Evolutionary conservation across 1,140 invertebrate genomes (phyloP), one percentile per base, ranked within the genome.

Genomic region (Sitobion miscanthi): DNA sequence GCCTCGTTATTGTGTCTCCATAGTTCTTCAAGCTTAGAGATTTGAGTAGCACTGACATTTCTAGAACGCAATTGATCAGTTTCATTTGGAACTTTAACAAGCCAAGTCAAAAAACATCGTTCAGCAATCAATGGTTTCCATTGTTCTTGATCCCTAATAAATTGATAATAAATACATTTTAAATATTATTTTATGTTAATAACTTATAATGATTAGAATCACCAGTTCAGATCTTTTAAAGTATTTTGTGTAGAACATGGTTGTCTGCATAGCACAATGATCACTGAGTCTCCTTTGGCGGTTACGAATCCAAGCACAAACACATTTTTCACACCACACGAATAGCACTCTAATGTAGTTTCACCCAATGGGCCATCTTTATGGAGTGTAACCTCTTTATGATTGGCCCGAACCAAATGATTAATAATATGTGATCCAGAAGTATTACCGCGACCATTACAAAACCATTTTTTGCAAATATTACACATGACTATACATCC

Each of bases 1-100:
- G 99, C 99, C 94, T 99, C 98, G 6, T 98, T 98, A 95, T 99
- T 99, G 90, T 99, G 98, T 94, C 99, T 99, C 99, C 99, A 99
- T 9, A 99, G 95, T 95, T 99, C 99, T 96, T 99, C 99, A 14
- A 99, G 96, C 95, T 99, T 99, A 94, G 99, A 99, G 85, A 99
- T 99, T 95, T 99, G 99, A 94, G 98, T 97, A 0, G 99, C 98
- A 11, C 98, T 98, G 52, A 99, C 98, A 95, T 99, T 99, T 11
- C 99, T 96, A 7, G 98, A 98, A 93, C 99, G 96, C 93, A 99
- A 96, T 95, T 99, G 99, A 94, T 99, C 99, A 95, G 99, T 98
- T 94, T 99, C 98, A 0, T 97, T 97, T 85, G 98, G 98, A 83
- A 98, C 97, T 95, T 99, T 99, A 0, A 99, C 99, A 30, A 99